Evolutionary conservation across 2,888 invertebrate species (phyloP), one percentile per base, ranked within the genome.

Genomic region (Cheilosia impressa): DNA sequence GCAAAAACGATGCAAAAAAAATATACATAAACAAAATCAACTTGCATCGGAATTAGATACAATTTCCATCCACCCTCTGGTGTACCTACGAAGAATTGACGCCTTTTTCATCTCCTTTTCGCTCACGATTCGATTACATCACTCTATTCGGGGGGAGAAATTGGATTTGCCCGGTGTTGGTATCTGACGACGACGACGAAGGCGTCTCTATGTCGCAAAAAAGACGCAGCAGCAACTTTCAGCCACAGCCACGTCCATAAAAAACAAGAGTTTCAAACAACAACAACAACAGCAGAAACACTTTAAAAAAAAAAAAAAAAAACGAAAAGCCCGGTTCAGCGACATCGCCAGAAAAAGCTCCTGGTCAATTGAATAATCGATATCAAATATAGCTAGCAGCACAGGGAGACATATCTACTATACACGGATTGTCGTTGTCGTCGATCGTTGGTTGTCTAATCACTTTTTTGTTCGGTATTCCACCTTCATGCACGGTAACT

Each of bases 91-190:
- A 52, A 43, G 58, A 77, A 55, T 62, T 69, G 19, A 62, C 52
- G 24, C 55, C 60, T 55, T 62, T 52, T 69, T 38, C 57, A 75
- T 66, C 66, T 53, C 55, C 55, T 55, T 69, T 69, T 60, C 52
- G 27, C 34, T 60, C 41, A 22, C 34, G 41, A 60, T n/a, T 62
- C 19, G 38, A 62, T 77, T 77, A 69, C 69, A 77, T 77, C 68
- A 69, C 24, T 55, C 7, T n/a, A 9, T 31, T 4, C 27, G 52
- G 38, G 31, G 52, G 71, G 27, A 52, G 2, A 24, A 58, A 43
- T 68, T 58, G 10, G 31, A 5, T 52, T 52, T 24, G 24, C 34
- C 62, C 60, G 52, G 45, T 43, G 72, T 43, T 41, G 27, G 45
- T 65, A 27, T 73, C 55, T 34, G 55, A 27, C 43, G 4, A 47